A percentile compares a stretch with the other conserved stretches of the same genome.
phyloP scores from a whole-genome alignment of 2,113 vertebrate species.

The Marmota monax region DNA sequence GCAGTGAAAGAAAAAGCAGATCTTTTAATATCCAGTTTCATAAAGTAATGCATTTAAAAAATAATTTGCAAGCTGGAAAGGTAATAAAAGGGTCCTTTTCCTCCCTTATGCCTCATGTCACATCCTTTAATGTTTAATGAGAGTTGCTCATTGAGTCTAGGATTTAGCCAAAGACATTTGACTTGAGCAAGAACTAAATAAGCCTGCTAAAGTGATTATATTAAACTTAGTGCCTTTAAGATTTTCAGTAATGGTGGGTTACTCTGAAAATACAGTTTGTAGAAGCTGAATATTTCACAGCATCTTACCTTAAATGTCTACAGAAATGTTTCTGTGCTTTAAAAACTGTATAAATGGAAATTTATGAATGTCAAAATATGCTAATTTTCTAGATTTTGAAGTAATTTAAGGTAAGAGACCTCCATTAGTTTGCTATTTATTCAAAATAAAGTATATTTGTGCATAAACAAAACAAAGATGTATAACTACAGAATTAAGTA shows the following conservation, averaged over 20 bases:
- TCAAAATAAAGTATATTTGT: background rate
- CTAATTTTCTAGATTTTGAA: constrained; percentile 20
- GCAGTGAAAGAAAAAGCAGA: constrained; percentile 46
- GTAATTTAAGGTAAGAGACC: background rate
- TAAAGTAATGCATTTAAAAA: constrained; percentile 39
- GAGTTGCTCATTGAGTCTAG: background rate
- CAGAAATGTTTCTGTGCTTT: background rate
- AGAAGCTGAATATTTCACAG: background rate
- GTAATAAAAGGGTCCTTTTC: constrained; percentile 54
- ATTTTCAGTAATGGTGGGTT: background rate
- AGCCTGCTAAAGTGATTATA: constrained; percentile 32
- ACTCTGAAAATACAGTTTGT: background rate
- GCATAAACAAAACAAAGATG: background rate
- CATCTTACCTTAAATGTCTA: constrained; percentile 20
- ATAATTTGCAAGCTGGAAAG: constrained; percentile 66
- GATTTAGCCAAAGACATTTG: constrained; percentile 57
- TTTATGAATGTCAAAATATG: background rate
- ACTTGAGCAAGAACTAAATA: constrained; percentile 31
- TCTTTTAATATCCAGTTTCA: constrained; percentile 64
- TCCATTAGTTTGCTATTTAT: constrained; percentile 4
- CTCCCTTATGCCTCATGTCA: background rate
- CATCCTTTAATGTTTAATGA: constrained; percentile 34
- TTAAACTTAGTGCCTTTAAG: background rate
- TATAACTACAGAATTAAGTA: background rate
- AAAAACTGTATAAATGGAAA: background rate